Percentiles rank a stretch among this genome's conserved stretches.
These are phyloP conservation scores for Phalera bucephala DNA, from an alignment of 2,888 invertebrate species.

Conservation along the genomic window DNA sequence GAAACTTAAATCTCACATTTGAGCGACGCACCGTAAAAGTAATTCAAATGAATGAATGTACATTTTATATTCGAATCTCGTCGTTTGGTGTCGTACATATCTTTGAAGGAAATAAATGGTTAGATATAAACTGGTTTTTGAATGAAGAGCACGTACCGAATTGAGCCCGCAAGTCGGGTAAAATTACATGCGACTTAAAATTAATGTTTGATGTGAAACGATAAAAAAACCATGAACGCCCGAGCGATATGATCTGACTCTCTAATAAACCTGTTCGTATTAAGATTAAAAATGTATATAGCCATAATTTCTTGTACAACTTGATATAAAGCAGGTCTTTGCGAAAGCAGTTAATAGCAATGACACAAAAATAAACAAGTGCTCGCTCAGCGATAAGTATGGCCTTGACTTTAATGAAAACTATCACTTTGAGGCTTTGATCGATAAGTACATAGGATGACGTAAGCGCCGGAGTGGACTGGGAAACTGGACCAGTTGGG, in stretches of 20 bases:
- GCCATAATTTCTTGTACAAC: no score
- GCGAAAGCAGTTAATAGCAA: conserved; percentile 1
- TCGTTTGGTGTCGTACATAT: conserved; percentile 17
- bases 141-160: conserved; percentile 26
- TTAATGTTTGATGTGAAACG: conserved; percentile 2
- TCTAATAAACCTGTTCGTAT: conserved; percentile 1
- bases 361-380: conserved; percentile 16
- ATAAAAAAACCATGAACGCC: conserved; percentile 4
- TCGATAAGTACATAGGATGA: conserved; percentile 28
- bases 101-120: conserved; percentile 21
- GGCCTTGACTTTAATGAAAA: conserved; percentile 35
- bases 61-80: conserved; percentile 25
- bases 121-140: conserved; percentile 32
- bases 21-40: conserved; percentile 22
- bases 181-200: conserved; percentile 20
- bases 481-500: conserved; percentile 36
- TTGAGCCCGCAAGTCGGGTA: conserved; percentile 7
- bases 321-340: background rate
- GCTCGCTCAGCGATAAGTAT: conserved; percentile 11
- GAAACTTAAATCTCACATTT: conserved; percentile 19
- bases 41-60: conserved; percentile 31
- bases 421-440: conserved; percentile 31
- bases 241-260: conserved; percentile 5
- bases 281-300: no score
- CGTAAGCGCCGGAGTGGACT: conserved; percentile 32